Percentiles rank a stretch among this genome's conserved stretches.
phyloP scores from a whole-genome alignment of 2,797 vertebrate species.

The Smutsia temminckii region DNA sequence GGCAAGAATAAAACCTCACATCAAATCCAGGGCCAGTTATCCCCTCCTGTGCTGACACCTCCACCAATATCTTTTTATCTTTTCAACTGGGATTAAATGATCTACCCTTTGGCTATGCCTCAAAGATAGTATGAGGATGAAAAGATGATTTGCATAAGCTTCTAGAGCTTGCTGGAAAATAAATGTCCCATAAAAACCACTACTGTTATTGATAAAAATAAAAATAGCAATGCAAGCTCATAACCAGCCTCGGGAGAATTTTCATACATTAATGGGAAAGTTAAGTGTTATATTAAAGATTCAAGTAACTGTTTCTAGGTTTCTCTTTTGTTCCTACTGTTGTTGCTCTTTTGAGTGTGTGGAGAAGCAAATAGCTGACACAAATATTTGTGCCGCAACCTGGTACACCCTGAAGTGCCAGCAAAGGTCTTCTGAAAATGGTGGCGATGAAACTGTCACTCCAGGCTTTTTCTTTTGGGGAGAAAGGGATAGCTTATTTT shows the following conservation, averaged over 20 bases:
- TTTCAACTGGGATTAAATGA: conserved; percentile 60
- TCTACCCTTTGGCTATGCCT: conserved; percentile 53
- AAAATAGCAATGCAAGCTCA: conserved; percentile 65
- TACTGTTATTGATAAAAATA: conserved; percentile 72
- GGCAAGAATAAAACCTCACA: conserved; percentile 15
- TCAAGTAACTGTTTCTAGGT: conserved; percentile 60
- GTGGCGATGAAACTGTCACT: background rate
- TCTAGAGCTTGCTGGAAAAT: conserved; percentile 51
- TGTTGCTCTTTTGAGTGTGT: conserved; percentile 50
- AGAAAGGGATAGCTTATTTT: conserved; percentile 32
- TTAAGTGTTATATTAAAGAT: conserved; percentile 65
- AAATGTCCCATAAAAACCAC: conserved; percentile 51
- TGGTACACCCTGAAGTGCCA: background rate
- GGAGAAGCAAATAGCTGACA: background rate
- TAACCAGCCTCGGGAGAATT: conserved; percentile 64
- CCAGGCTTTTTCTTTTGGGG: background rate
- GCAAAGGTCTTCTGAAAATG: conserved; percentile 33
- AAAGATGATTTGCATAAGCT: conserved; percentile 64
- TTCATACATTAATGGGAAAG: conserved; percentile 77
- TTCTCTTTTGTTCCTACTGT: conserved; percentile 62
- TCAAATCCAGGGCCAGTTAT: background rate
- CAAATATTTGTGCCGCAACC: background rate
- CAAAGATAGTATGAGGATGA: conserved; percentile 50
- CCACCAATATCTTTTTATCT: conserved; percentile 40
- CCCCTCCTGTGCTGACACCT: background rate